phyloP scores from a whole-genome alignment of 2,113 vertebrate species.

The Meriones unguiculatus region DNA sequence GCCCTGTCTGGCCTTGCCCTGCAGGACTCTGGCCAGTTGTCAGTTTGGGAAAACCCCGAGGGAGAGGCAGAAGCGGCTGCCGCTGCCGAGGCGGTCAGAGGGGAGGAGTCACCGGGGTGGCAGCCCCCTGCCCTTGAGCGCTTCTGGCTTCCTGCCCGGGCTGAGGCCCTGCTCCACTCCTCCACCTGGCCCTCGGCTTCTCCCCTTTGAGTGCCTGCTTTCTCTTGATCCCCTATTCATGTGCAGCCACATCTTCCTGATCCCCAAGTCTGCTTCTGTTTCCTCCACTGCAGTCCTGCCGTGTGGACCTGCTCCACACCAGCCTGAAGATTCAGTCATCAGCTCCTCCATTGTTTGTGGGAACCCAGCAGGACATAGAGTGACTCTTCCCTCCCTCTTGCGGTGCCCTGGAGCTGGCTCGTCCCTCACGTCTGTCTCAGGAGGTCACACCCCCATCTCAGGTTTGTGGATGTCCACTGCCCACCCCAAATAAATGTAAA shows the following conservation, averaged over 20 bases:
- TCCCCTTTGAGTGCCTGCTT: not conserved
- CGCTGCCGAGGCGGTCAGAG: not conserved
- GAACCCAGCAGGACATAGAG: not conserved
- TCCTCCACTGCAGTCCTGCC: not conserved
- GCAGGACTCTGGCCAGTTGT: not conserved
- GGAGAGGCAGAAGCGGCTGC: not conserved
- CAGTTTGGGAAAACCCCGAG: slow-evolving; percentile 17
- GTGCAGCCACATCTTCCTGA: not conserved
- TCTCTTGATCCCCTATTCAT: not conserved
- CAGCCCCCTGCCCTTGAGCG: not conserved
- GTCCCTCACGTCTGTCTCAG: not conserved
- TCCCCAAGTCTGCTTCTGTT: too few relatives aligned
- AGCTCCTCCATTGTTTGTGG: not conserved
- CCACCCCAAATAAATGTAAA: not conserved
- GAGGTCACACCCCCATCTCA: not conserved
- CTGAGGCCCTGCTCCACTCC: not conserved
- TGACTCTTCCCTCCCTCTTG: not conserved
- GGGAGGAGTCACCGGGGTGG: not conserved
- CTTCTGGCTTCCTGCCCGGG: not conserved
- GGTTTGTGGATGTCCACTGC: not conserved
- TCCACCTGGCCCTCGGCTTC: not conserved
- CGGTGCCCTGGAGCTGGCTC: not conserved
- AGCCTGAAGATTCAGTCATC: not conserved
- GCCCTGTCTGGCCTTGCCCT: not conserved
- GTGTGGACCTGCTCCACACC: not conserved